Conservation (phyloP, 2,888 invertebrate genomes). For the Clitarchus hookeri region DNA sequence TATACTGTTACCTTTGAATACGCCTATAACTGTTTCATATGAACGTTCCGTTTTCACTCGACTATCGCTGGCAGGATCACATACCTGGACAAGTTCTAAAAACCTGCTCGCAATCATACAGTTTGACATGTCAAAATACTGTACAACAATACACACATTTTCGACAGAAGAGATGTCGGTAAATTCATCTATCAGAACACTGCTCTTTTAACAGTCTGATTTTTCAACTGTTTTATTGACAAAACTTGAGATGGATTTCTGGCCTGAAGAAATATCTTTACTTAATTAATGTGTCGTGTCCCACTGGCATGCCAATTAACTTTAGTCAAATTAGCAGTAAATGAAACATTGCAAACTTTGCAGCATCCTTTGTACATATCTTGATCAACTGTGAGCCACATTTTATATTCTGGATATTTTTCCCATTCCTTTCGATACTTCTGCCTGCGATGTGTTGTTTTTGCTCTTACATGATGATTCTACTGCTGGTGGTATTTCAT, state of each 20-base stretch:
- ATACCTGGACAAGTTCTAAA: neutral
- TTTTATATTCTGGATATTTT: no score
- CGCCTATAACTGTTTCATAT: neutral
- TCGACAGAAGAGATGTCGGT: neutral
- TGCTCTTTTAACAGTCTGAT: neutral
- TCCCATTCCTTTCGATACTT: no score
- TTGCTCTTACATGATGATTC: no score
- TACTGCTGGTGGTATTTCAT: no score
- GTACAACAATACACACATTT: neutral
- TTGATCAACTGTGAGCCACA: no score
- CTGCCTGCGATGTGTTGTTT: no score
- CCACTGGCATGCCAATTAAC: slow-evolving; percentile 1
- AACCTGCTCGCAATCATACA: neutral
- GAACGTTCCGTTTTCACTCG: neutral
- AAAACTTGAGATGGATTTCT: neutral
- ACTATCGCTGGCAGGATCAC: neutral
- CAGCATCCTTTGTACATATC: neutral
- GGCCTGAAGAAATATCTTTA: neutral
- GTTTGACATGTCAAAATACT: neutral
- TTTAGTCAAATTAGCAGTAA: slow-evolving; percentile 7
- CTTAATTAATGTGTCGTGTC: neutral
- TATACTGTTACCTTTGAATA: no score
- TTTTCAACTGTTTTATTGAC: neutral
- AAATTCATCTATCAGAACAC: slow-evolving; percentile 5
- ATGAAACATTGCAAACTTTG: neutral